Percentiles rank a stretch among this genome's conserved stretches.
Conservation (phyloP, 2,888 invertebrate species). For the Odontomyia ornata region DNA sequence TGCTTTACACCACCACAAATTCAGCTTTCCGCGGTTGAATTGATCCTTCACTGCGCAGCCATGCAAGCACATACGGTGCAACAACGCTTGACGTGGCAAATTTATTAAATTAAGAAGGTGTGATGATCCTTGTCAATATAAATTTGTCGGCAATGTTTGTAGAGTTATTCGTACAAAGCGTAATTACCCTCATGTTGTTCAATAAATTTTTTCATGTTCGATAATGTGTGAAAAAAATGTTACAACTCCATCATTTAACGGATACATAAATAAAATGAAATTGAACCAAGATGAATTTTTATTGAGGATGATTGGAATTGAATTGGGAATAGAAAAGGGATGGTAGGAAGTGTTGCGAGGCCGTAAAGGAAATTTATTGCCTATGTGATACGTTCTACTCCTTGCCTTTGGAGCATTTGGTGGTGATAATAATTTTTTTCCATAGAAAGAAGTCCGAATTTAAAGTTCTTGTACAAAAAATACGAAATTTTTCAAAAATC, state of each 20-base stretch:
- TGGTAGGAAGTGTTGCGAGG: no score
- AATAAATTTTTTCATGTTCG: conserved; percentile 28
- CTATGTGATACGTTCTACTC: no score
- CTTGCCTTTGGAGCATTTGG: no score
- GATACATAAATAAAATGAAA: conserved; percentile 35
- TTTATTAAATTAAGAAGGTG: conserved; percentile 49
- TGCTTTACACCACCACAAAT: conserved; percentile 10
- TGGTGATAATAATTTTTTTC: no score
- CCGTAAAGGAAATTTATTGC: no score
- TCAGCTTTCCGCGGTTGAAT: background rate
- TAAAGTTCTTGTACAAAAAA: no score
- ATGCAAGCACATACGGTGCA: conserved; percentile 18
- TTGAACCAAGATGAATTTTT: background rate
- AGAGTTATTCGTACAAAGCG: conserved; percentile 19
- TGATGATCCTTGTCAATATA: conserved; percentile 48
- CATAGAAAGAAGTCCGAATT: no score
- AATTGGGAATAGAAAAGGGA: no score
- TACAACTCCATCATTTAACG: conserved; percentile 4
- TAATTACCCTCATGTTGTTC: conserved; percentile 37
- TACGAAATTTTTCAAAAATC: no score
- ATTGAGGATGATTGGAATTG: background rate
- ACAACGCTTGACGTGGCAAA: background rate
- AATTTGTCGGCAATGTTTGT: conserved; percentile 27
- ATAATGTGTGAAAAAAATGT: conserved; percentile 26
- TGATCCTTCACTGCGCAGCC: background rate